These are phyloP conservation scores for Pionites leucogaster DNA, from an alignment of 2,113 vertebrate genomes.

Conservation along the genomic window DNA sequence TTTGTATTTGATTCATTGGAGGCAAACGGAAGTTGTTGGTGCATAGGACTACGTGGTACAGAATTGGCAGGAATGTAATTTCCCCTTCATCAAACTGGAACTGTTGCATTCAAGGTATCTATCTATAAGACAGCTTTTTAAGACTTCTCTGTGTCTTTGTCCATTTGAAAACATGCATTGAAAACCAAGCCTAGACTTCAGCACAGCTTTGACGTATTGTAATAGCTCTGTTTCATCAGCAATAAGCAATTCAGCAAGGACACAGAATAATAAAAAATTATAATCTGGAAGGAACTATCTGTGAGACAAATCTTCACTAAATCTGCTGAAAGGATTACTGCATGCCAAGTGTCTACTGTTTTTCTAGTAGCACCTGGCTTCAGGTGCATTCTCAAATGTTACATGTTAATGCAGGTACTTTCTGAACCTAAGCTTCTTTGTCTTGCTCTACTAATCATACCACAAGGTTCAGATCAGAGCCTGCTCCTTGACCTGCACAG, in stretches of 20 bases:
- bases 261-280: neutral
- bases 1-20: neutral
- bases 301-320: conserved; percentile 14
- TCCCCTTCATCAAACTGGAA: neutral
- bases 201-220: neutral
- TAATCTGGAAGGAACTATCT: neutral
- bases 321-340: neutral
- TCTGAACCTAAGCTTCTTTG: neutral
- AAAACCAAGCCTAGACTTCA: neutral
- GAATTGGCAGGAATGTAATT: neutral
- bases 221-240: neutral
- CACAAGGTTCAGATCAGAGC: neutral
- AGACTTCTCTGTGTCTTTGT: neutral
- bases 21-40: neutral
- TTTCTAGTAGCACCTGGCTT: conserved; percentile 6
- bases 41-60: neutral
- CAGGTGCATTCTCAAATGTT: conserved; percentile 22
- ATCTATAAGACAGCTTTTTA: neutral
- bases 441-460: neutral
- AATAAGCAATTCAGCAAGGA: neutral
- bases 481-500: neutral
- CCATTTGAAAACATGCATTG: neutral
- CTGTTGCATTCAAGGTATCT: neutral
- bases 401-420: neutral
- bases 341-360: neutral